A percentile compares a stretch with the other conserved stretches of the same genome.
These are phyloP conservation scores for Nebria ingens DNA, from an alignment of 1,140 invertebrate species.

Conservation along the genomic window DNA sequence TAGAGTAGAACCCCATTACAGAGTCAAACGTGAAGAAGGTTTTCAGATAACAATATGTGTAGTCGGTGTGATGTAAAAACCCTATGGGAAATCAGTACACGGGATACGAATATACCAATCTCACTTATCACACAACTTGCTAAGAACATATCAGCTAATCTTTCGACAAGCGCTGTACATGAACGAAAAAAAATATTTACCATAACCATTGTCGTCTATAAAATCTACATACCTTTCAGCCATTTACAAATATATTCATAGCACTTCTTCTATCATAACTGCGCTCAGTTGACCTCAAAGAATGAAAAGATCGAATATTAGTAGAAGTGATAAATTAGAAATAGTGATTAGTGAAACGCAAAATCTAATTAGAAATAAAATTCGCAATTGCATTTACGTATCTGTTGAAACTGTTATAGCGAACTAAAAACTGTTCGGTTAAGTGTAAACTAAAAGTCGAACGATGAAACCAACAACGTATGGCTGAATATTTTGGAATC, in stretches of 20 bases:
- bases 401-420: background rate
- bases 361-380: background rate
- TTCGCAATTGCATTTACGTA: background rate
- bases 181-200: too few relatives aligned
- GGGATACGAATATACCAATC: background rate
- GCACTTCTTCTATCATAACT: too few relatives aligned
- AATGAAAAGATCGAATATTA: too few relatives aligned
- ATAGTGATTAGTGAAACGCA: too few relatives aligned
- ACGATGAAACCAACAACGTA: background rate
- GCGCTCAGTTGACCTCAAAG: too few relatives aligned
- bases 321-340: too few relatives aligned
- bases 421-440: background rate
- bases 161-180: too few relatives aligned
- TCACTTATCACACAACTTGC: background rate
- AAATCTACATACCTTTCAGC: too few relatives aligned
- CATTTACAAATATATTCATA: too few relatives aligned
- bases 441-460: background rate
- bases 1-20: too few relatives aligned
- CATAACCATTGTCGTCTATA: too few relatives aligned
- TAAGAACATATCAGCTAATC: background rate
- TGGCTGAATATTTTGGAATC: background rate
- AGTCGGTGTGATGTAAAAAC: background rate
- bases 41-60: background rate
- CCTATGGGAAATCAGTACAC: background rate
- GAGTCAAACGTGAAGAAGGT: too few relatives aligned